These are phyloP conservation scores for Phyllopteryx taeniolatus DNA, from an alignment of 2,113 vertebrate species.

Conservation along the genomic window DNA sequence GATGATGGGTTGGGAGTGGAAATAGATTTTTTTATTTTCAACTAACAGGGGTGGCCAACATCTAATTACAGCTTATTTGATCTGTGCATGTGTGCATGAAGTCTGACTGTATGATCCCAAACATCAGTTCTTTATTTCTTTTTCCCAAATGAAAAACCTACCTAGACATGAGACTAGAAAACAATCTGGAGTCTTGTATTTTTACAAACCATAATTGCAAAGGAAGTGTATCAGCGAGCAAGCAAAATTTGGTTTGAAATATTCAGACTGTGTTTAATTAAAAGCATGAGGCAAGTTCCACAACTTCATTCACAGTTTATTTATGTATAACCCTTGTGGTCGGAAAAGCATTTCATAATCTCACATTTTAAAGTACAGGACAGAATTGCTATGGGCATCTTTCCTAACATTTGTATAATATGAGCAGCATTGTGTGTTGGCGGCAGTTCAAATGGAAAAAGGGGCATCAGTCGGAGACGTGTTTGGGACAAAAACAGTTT, in stretches of 20 bases:
- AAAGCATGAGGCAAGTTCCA: constrained; percentile 14
- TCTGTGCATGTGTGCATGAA: constrained; percentile 1
- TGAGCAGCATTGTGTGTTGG: constrained; percentile 34
- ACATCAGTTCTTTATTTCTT: constrained; percentile 1
- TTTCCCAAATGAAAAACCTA: neutral
- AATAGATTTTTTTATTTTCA: constrained; percentile 1
- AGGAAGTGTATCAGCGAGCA: constrained; percentile 11
- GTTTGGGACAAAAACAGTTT: constrained; percentile 47
- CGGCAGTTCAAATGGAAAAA: constrained; percentile 43
- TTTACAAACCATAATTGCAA: constrained; percentile 11
- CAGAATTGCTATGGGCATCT: constrained; percentile 35
- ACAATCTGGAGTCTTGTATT: neutral
- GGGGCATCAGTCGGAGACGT: constrained; percentile 37
- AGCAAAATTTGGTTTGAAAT: neutral
- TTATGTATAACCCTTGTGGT: constrained; percentile 27
- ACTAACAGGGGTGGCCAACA: neutral
- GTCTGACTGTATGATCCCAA: neutral
- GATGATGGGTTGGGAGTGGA: neutral
- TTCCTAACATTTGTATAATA: constrained; percentile 16
- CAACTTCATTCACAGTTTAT: constrained; percentile 28
- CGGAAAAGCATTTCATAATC: constrained; percentile 24
- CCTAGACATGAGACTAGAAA: neutral
- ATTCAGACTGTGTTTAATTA: constrained; percentile 18
- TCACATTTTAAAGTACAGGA: constrained; percentile 27
- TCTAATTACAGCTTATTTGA: constrained; percentile 2